Base-by-base conservation (phyloP, 2,888 invertebrate species). In the Neria commutata region DNA sequence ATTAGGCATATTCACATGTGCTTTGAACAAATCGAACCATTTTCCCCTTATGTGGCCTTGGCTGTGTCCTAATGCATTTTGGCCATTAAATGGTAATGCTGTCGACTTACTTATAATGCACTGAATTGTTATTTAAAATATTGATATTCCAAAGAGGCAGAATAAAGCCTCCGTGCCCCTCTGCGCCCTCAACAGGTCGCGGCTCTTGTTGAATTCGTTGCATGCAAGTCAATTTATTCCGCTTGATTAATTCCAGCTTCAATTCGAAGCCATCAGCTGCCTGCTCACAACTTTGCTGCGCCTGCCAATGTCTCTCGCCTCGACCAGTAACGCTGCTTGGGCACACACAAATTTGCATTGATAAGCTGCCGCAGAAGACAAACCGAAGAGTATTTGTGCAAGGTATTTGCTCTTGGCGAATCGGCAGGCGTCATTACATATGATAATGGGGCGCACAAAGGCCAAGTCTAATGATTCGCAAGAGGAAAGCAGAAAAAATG, bases 171-270 rank as follows among this genome's bases (percentile, higher is more conserved):
- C n/a, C n/a, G n/a, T n/a, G n/a, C n/a, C n/a, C n/a, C n/a, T n/a
- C n/a, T n/a, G n/a, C n/a, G n/a, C n/a, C n/a, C 37, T n/a, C 10
- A 8, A 37, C 37, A 29, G 29, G 6, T 11, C 29, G 6, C 16
- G 6, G 37, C 37, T 8, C n/a, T n/a, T 4, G 37, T n/a, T n/a
- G 4, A 37, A n/a, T n/a, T 14, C 10, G 6, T n/a, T 37, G 5
- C 42, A 42, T 29, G 37, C 26, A 47, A 70, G 64, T 65, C 71
- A 78, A 78, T 79, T 78, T 76, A 78, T 77, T 77, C 79, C 78
- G 65, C 76, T 72, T 77, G 77, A 77, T 77, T 77, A 79, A 74
- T 75, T 76, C 69, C 67, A 69, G 69, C 70, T 76, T 75, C 75
- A 70, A 77, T 75, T 74, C 68, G 11, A 29, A 29, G 6, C 29